Base-by-base conservation (phyloP, 2,888 invertebrate species). In the Sminthurides aquaticus region DNA sequence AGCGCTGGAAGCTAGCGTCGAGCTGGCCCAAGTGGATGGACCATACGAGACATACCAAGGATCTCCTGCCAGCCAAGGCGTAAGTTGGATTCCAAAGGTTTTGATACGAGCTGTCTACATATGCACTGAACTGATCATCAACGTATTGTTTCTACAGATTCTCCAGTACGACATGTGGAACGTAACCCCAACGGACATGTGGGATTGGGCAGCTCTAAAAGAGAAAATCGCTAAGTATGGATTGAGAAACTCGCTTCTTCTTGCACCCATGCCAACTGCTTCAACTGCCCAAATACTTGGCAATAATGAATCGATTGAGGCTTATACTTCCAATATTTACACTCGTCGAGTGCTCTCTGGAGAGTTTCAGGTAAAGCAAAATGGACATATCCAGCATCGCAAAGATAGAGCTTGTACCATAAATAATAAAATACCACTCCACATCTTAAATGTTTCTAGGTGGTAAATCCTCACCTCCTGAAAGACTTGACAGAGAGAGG, bases 181-280 rank as follows among this genome's bases (percentile, higher is more conserved):
- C 75, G 92, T 91, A 68, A 87, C 83, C 3, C 92, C 95, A 0
- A 87, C 91, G 0, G 82, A 88, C 73, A 82, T 92, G 3, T 95
- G 94, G 90, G 84, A 99, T 78, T 99, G 99, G 99, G 76, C 81
- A 1, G 80, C 77, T 5, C 81, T 99, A 22, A 93, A 93, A 79
- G 83, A 81, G 58, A 89, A 89, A 77, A 96, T 99, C 74, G 86
- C 89, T 0, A 83, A 88, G 80, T 84, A 91, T 79, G 99, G 99
- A 11, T 82, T 98, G 0, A 83, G 98, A 64, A 99, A 99, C 81
- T 96, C 96, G 1, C 81, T 97, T 28, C 81, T 99, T 24, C 75
- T 98, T 69, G 97, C 98, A 0, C 97, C 97, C 0, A 99, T 99
- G 98, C 98, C 98, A 0, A 99, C 98, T 3, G 97, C 98, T 8